These are phyloP conservation scores for Lagria hirta DNA, from an alignment of 2,888 invertebrate genomes.

Conservation along the genomic window DNA sequence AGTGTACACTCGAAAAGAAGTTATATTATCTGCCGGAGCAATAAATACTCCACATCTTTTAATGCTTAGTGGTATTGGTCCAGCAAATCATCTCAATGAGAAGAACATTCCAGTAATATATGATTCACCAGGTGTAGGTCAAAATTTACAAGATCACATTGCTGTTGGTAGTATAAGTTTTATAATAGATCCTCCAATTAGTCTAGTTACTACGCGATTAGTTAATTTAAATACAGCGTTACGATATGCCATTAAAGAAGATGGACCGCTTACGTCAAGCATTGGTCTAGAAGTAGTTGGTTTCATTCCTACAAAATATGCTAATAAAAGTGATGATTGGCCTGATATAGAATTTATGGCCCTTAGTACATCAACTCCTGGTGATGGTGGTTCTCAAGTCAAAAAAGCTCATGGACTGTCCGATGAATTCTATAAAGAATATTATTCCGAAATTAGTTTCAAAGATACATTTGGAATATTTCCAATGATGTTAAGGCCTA, in stretches of 20 bases:
- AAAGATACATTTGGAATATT: constrained; percentile 79
- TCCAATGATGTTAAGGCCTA: constrained; percentile 88
- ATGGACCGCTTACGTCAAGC: constrained; percentile 84
- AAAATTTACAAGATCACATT: constrained; percentile 87
- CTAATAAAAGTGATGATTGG: constrained; percentile 84
- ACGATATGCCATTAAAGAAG: constrained; percentile 81
- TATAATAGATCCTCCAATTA: constrained; percentile 76
- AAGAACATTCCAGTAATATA: constrained; percentile 71
- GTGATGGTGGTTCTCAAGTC: constrained; percentile 78
- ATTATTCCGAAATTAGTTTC: constrained; percentile 65
- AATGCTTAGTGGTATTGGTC: constrained; percentile 86
- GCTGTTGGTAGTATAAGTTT: constrained; percentile 84
- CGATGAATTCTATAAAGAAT: constrained; percentile 78
- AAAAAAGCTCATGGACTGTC: constrained; percentile 79
- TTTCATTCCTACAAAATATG: constrained; percentile 86
- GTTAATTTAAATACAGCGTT: constrained; percentile 82
- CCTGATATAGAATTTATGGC: constrained; percentile 92
- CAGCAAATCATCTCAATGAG: constrained; percentile 74
- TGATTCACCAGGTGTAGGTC: constrained; percentile 81
- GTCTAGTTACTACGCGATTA: constrained; percentile 76
- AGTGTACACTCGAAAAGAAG: constrained; percentile 73
- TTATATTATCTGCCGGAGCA: constrained; percentile 85
- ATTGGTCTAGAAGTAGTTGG: constrained; percentile 83
- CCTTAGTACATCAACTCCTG: constrained; percentile 77
- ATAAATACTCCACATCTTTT: constrained; percentile 90